Evolutionary conservation across 2,113 vertebrate species (phyloP).

Genomic region (Pterocles gutturalis): DNA sequence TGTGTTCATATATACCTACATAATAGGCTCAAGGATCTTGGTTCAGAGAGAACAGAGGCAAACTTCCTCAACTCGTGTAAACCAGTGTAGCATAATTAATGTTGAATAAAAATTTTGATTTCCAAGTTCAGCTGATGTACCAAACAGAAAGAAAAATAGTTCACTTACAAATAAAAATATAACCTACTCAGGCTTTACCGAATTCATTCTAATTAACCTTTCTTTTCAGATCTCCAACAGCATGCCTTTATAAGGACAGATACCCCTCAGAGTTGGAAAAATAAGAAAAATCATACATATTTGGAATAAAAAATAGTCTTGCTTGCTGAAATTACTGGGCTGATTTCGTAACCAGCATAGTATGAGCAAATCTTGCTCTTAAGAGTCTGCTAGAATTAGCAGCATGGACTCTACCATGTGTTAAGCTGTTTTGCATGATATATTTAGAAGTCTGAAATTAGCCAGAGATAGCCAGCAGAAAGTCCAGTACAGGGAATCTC

Average conservation of each 20-base stretch:
- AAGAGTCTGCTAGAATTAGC: neutral
- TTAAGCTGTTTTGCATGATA: neutral
- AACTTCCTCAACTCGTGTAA: neutral
- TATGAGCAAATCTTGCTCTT: neutral
- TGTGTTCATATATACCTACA: neutral
- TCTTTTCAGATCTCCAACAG: neutral
- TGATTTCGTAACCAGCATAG: neutral
- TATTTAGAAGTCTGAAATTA: neutral
- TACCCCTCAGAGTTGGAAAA: neutral
- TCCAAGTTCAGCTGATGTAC: neutral
- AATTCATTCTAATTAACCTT: neutral
- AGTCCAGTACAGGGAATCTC: neutral
- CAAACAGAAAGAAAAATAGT: neutral
- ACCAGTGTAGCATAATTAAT: neutral
- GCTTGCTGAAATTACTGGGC: neutral
- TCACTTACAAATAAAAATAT: neutral
- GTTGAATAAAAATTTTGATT: neutral
- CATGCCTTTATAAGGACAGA: neutral
- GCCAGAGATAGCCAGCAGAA: neutral
- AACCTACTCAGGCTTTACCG: neutral
- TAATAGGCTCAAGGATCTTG: neutral
- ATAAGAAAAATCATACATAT: neutral
- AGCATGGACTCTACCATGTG: neutral
- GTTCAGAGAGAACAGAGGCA: neutral
- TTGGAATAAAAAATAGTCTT: neutral